Evolutionary conservation across 2,797 vertebrate species (phyloP), one percentile per base, ranked within the genome.

Genomic region (Pterois miles): DNA sequence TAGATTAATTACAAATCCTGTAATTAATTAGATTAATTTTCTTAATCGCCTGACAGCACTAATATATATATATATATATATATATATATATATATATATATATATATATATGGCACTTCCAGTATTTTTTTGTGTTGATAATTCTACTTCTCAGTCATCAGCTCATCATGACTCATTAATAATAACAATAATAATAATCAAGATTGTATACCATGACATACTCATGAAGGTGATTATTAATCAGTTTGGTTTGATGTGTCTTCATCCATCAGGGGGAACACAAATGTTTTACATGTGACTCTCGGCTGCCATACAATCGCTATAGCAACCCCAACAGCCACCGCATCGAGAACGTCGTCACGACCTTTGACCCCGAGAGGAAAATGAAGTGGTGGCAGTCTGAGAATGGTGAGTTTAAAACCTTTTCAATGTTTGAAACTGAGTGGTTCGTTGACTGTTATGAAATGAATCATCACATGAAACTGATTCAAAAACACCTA

Each of bases 351-450:
- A 98, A 98, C 8, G 38, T 96, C 74, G 96, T 99, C 83, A 93
- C 96, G 5, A 92, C 92, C 0, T 97, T 97, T 78, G 95, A 96
- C 66, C 91, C 92, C 0, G 91, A 96, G 20, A 94, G 92, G 81
- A 96, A 94, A 86, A 93, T 94, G 71, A 96, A 93, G 80, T 98
- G 97, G 97, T 99, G 97, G 96, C 97, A 98, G 83, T 97, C 97
- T 7, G 95, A 97, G 92, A 98, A 97, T 0, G 96, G 97, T 97
- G 82, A 74, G 87, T 64, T 33, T 13, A 23, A 54, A 13, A 43
- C 3, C 11, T 11, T 65, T 58, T 14, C 31, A 33, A n/a, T 34
- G 10, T 59, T 58, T 31, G 33, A 31, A 58, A 33, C 31, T 11
- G 9, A n/a, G 1, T 34, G 56, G 8, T 56, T 56, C 1, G 27